phyloP scores from a whole-genome alignment of 2,113 vertebrate species.

The Prunella himalayana region DNA sequence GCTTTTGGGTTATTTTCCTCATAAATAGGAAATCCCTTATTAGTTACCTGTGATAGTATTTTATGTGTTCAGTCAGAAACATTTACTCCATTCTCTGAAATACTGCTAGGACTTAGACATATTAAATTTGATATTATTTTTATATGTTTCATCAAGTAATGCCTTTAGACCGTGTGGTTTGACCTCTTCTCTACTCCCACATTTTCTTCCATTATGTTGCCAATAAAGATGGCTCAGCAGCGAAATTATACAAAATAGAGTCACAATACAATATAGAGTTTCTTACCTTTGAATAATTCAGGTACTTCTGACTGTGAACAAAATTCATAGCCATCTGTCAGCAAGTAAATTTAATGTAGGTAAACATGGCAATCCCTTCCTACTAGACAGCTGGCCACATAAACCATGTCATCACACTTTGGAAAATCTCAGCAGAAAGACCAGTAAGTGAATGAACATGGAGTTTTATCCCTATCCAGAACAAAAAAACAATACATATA shows the following conservation, averaged over 20 bases:
- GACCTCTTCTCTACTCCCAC: neutral
- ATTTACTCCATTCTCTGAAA: neutral
- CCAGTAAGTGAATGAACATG: neutral
- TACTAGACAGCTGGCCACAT: neutral
- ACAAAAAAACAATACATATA: neutral
- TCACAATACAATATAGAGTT: neutral
- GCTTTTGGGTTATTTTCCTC: neutral
- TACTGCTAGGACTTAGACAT: neutral
- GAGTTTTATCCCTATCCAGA: neutral
- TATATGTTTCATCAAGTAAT: neutral
- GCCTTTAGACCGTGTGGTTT: neutral
- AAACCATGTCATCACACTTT: neutral
- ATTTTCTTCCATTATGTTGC: neutral
- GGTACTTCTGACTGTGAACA: neutral
- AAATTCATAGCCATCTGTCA: slow-evolving; percentile 23
- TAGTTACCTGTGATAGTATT: neutral
- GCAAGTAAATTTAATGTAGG: neutral
- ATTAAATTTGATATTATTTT: neutral
- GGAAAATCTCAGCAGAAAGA: neutral
- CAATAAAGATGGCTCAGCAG: neutral
- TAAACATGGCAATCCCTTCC: neutral
- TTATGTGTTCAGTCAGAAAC: neutral
- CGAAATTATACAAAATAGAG: neutral
- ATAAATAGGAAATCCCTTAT: neutral
- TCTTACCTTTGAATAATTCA: slow-evolving; percentile 22